Conservation (phyloP, 1,140 invertebrate genomes). For the Bombus haemorrhoidalis region DNA sequence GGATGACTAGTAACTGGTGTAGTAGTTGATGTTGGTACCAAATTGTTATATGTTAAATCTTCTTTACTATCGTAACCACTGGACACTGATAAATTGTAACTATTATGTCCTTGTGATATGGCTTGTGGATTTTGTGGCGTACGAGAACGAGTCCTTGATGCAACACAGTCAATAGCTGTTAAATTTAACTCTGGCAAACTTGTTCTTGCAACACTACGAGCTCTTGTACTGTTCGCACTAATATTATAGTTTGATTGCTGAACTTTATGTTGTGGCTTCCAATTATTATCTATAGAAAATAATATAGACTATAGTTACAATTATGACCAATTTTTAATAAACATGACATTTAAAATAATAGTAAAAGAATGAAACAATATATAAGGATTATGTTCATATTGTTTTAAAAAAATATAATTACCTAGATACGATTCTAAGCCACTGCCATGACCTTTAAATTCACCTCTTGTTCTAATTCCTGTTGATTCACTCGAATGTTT, state of each 20-base stretch:
- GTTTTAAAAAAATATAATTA: slow-evolving; percentile 54
- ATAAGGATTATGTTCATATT: background rate
- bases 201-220: slow-evolving; percentile 68
- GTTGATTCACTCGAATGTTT: slow-evolving; percentile 71
- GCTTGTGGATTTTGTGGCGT: slow-evolving; percentile 77
- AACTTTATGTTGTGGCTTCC: slow-evolving; percentile 77
- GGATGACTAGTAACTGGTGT: slow-evolving; percentile 77
- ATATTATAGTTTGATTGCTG: slow-evolving; percentile 72
- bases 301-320: background rate
- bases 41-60: slow-evolving; percentile 69
- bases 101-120: slow-evolving; percentile 67
- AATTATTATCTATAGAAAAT: slow-evolving; percentile 74
- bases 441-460: slow-evolving; percentile 78
- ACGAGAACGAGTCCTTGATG: slow-evolving; percentile 79
- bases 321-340: slow-evolving; percentile 29
- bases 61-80: slow-evolving; percentile 73
- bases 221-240: slow-evolving; percentile 72
- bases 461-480: slow-evolving; percentile 74
- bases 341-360: background rate
- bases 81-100: slow-evolving; percentile 66
- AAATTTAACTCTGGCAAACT: slow-evolving; percentile 74
- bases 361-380: background rate
- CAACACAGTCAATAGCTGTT: slow-evolving; percentile 78
- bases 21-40: slow-evolving; percentile 65
- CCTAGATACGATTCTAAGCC: slow-evolving; percentile 79